Evolutionary conservation across 2,888 invertebrate species (phyloP).

Genomic region (Scaptomyza polygonia): DNA sequence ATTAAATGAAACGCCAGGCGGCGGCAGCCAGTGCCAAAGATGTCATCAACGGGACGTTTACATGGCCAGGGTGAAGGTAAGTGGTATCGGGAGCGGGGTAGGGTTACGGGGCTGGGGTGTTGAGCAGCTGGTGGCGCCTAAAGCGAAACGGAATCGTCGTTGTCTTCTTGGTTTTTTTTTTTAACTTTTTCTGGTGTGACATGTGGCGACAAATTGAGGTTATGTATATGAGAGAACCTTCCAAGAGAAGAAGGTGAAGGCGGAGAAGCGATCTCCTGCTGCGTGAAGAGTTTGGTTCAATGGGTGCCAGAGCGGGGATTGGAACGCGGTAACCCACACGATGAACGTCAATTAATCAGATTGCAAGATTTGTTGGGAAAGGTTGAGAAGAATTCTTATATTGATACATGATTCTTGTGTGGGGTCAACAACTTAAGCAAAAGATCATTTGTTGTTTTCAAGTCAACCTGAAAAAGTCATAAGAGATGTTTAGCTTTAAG

Average conservation of each 20-base stretch:
- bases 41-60: constrained; percentile 61
- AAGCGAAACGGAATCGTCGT: constrained; percentile 36
- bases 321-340: constrained; percentile 11
- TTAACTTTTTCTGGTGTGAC: constrained; percentile 55
- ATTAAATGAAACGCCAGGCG: constrained; percentile 77
- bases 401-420: neutral
- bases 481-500: too few relatives aligned
- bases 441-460: constrained; percentile 5
- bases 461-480: too few relatives aligned
- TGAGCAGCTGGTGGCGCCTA: constrained; percentile 67
- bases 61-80: constrained; percentile 26
- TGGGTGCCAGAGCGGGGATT: neutral
- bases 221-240: constrained; percentile 41
- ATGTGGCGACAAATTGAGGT: constrained; percentile 76
- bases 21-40: constrained; percentile 58
- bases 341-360: constrained; percentile 53
- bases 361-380: constrained; percentile 45
- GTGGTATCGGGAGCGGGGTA: constrained; percentile 5
- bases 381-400: constrained; percentile 24
- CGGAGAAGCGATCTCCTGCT: constrained; percentile 39
- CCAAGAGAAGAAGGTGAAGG: neutral
- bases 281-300: constrained; percentile 34
- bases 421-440: constrained; percentile 32
- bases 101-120: constrained; percentile 23
- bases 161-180: constrained; percentile 7